Evolutionary conservation across 2,113 vertebrate genomes (phyloP).

Genomic region (Boulengeromyrus knoepffleri): DNA sequence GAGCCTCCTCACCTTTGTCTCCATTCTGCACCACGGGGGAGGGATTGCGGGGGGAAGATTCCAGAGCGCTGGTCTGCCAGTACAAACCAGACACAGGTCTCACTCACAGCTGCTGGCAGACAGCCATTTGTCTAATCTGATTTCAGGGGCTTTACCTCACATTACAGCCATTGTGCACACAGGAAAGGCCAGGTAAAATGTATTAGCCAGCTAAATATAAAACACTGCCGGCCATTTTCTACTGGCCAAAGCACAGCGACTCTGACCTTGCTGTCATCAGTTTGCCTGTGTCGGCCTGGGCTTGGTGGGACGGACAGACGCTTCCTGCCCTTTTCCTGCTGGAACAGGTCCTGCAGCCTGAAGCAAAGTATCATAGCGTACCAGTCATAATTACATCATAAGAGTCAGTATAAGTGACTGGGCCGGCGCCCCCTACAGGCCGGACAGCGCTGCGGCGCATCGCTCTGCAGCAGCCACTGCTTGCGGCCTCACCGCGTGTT

Average conservation of each 20-base stretch:
- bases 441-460: no score
- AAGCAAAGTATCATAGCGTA: background rate
- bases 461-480: background rate
- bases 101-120: background rate
- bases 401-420: background rate
- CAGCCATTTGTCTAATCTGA: background rate
- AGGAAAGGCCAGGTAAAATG: background rate
- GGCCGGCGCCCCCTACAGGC: background rate
- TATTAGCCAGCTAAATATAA: background rate
- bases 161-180: background rate
- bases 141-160: background rate
- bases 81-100: background rate
- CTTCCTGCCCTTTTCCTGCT: constrained; percentile 94
- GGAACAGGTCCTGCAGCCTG: constrained; percentile 92
- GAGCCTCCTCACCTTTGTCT: constrained; percentile 78
- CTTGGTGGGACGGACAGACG: constrained; percentile 90
- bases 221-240: background rate
- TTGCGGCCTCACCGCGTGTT: constrained; percentile 72
- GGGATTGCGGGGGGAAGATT: constrained; percentile 85
- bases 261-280: constrained; percentile 86
- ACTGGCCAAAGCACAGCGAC: background rate
- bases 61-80: constrained; percentile 69
- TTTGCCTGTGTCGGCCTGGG: constrained; percentile 84
- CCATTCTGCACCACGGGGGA: constrained; percentile 85
- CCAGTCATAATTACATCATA: background rate